Conservation (phyloP, 2,797 vertebrate species). For the Falco cherrug region DNA sequence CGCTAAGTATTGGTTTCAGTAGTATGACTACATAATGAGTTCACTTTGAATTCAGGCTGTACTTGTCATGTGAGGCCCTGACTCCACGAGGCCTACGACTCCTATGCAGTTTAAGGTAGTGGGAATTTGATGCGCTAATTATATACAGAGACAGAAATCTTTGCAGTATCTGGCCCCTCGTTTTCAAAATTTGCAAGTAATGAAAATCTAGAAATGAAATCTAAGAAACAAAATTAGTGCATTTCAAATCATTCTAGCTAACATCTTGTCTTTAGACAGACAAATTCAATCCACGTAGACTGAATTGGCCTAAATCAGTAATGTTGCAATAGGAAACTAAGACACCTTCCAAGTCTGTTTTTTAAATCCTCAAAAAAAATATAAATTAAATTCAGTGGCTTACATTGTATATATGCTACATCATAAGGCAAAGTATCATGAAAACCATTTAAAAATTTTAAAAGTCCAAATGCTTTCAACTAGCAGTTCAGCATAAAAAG, state of each 20-base stretch:
- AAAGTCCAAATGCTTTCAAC: conserved; percentile 48
- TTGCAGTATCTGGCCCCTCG: conserved; percentile 4
- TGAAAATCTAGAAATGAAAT: conserved; percentile 55
- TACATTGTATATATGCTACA: conserved; percentile 67
- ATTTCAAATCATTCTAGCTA: conserved; percentile 63
- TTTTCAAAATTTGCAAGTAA: conserved; percentile 52
- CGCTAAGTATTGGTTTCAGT: conserved; percentile 55
- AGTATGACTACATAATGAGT: conserved; percentile 45
- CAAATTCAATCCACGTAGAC: conserved; percentile 39
- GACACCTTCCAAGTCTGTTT: conserved; percentile 44
- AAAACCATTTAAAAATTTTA: neutral
- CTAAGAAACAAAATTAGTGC: conserved; percentile 67
- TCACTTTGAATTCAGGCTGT: conserved; percentile 16
- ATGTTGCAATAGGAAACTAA: conserved; percentile 61
- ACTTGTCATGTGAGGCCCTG: neutral
- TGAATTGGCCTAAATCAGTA: conserved; percentile 34
- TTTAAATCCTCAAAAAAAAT: conserved; percentile 65
- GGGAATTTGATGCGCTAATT: neutral
- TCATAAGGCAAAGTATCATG: conserved; percentile 65
- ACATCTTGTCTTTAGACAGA: conserved; percentile 32
- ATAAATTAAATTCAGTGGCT: conserved; percentile 81
- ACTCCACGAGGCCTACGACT: neutral
- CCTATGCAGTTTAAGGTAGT: neutral
- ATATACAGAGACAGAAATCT: neutral
- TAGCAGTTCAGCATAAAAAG: conserved; percentile 25